These are phyloP conservation scores for Synanthedon vespiformis DNA, from an alignment of 2,888 invertebrate genomes.

Conservation along the genomic window DNA sequence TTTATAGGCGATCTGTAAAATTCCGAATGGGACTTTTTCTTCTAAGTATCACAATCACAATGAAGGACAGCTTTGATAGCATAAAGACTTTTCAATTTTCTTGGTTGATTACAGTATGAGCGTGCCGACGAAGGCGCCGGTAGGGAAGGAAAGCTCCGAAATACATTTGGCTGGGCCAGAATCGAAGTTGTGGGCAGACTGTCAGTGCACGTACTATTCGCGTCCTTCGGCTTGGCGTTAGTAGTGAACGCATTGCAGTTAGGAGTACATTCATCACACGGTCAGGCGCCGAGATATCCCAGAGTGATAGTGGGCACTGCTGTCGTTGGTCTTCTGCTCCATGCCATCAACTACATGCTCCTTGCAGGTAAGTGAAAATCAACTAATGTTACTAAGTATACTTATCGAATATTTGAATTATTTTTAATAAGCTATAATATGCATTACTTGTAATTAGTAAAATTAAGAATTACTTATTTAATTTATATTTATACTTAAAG, in stretches of 20 bases:
- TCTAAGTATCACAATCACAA: no score
- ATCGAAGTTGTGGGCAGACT: constrained; percentile 89
- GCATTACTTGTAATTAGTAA: no score
- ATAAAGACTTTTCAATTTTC: no score
- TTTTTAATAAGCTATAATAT: background rate
- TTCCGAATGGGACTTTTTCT: no score
- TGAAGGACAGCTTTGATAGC: no score
- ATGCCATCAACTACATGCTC: constrained; percentile 82
- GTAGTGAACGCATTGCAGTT: constrained; percentile 86
- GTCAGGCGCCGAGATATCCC: constrained; percentile 68
- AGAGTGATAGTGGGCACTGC: constrained; percentile 81
- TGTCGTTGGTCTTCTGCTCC: constrained; percentile 81
- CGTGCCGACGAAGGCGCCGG: constrained; percentile 64
- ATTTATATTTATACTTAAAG: no score
- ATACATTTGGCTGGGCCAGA: constrained; percentile 94
- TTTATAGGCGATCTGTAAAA: no score
- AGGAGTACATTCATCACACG: constrained; percentile 74
- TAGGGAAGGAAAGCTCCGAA: constrained; percentile 79
- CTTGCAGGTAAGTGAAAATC: constrained; percentile 75
- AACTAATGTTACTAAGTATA: constrained; percentile 33
- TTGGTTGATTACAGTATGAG: constrained; percentile 33
- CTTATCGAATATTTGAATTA: background rate
- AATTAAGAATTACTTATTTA: no score
- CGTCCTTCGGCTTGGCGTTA: constrained; percentile 85
- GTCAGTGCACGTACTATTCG: constrained; percentile 83